A percentile compares a stretch with the other conserved stretches of the same genome.
These are phyloP conservation scores for Myotis findleyi DNA, from an alignment of 2,797 vertebrate species.

Conservation along the genomic window DNA sequence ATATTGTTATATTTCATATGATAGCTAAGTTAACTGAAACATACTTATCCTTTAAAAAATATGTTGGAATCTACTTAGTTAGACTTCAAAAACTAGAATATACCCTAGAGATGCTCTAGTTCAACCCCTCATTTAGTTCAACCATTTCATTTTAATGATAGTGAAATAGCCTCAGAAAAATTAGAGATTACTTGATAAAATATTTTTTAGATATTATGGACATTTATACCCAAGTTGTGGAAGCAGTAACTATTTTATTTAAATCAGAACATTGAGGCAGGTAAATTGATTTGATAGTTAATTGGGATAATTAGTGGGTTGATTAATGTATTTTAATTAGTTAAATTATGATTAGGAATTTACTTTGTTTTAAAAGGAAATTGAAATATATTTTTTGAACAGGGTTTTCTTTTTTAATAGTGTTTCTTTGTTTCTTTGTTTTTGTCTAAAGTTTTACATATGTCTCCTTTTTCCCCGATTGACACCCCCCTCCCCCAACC, in stretches of 20 bases:
- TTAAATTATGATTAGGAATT: not conserved
- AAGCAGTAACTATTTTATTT: slow-evolving; percentile 8
- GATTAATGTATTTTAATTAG: not conserved
- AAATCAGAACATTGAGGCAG: not conserved
- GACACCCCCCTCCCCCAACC: no score
- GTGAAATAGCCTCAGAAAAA: not conserved
- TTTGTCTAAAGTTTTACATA: no score
- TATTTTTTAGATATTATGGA: slow-evolving; percentile 9
- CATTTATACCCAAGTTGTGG: not conserved
- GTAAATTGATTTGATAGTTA: slow-evolving; percentile 30
- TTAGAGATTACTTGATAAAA: not conserved
- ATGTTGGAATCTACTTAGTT: not conserved
- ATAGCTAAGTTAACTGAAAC: not conserved
- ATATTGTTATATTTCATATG: not conserved
- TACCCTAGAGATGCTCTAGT: not conserved
- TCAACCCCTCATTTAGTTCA: not conserved
- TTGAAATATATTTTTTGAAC: slow-evolving; percentile 40
- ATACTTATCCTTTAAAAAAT: not conserved
- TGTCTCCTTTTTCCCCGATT: no score
- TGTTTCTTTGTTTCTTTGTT: no score
- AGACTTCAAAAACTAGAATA: not conserved
- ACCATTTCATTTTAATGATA: not conserved
- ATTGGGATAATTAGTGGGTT: not conserved
- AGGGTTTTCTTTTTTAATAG: not conserved
- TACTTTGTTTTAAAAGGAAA: slow-evolving; percentile 20